These are phyloP conservation scores for Trichopoda pennipes DNA, from an alignment of 2,888 invertebrate genomes.

Conservation along the genomic window DNA sequence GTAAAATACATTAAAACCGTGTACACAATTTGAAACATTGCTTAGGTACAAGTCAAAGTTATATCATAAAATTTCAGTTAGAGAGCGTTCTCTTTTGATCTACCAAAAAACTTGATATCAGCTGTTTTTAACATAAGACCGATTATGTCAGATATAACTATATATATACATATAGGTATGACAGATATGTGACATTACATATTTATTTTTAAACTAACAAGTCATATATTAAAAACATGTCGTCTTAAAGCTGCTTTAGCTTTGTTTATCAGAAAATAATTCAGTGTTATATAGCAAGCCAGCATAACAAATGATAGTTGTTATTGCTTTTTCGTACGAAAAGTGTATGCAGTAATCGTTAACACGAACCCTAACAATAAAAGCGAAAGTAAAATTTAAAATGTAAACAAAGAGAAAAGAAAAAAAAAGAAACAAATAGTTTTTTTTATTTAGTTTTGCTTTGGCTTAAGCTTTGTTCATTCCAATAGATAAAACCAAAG, in stretches of 20 bases:
- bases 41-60: no score
- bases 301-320: background rate
- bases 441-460: constrained; percentile 10
- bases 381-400: constrained; percentile 60
- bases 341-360: constrained; percentile 39
- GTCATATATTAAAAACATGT: no score
- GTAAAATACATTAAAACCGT: no score
- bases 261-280: background rate
- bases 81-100: no score
- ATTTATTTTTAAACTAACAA: no score
- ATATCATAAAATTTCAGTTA: no score
- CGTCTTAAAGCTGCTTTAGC: background rate
- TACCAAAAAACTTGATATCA: no score
- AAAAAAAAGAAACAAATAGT: background rate
- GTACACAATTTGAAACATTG: no score
- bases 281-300: background rate
- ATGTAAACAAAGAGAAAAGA: constrained; percentile 34
- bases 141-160: no score
- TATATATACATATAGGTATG: no score
- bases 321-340: background rate
- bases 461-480: constrained; percentile 25
- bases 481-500: background rate
- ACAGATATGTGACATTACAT: no score
- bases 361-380: constrained; percentile 42
- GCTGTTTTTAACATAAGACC: no score